Evolutionary conservation across 2,797 vertebrate genomes (phyloP).

Genomic region (Sebastes trivittatus): DNA sequence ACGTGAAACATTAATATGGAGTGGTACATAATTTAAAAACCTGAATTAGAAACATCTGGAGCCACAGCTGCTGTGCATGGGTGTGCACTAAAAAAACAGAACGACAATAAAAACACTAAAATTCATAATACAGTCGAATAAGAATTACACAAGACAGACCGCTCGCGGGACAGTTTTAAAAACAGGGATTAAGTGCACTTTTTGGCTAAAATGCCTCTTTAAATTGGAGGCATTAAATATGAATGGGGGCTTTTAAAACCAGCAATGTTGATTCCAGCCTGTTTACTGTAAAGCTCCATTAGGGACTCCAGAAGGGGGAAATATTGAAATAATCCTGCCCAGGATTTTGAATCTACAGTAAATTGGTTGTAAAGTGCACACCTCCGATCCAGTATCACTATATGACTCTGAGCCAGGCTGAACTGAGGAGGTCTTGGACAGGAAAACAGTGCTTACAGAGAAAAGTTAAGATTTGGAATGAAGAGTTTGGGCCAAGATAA

Average conservation of each 20-base stretch:
- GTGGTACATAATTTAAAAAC: conserved; percentile 55
- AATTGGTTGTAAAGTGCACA: conserved; percentile 47
- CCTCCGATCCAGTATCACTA: conserved; percentile 29
- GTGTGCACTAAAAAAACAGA: conserved; percentile 16
- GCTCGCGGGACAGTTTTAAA: conserved; percentile 33
- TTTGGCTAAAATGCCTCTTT: conserved; percentile 53
- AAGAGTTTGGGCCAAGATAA: conserved; percentile 35
- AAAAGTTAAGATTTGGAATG: conserved; percentile 41
- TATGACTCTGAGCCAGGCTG: conserved; percentile 20
- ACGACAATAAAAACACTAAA: conserved; percentile 30
- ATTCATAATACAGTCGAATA: conserved; percentile 33
- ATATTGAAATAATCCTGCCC: conserved; percentile 25
- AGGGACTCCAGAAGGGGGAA: conserved; percentile 12
- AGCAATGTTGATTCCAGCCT: conserved; percentile 37
- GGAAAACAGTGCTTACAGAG: conserved; percentile 38
- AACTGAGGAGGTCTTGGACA: conserved; percentile 31
- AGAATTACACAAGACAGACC: conserved; percentile 43
- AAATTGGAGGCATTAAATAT: conserved; percentile 49
- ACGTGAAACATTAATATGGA: conserved; percentile 43
- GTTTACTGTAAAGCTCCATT: conserved; percentile 42
- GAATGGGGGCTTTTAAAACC: conserved; percentile 40
- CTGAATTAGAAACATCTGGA: conserved; percentile 61
- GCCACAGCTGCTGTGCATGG: conserved; percentile 33
- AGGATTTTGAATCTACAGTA: conserved; percentile 32
- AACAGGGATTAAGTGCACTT: conserved; percentile 54